Evolutionary conservation across 2,888 invertebrate genomes (phyloP).

Genomic region (Cheilosia urbana): DNA sequence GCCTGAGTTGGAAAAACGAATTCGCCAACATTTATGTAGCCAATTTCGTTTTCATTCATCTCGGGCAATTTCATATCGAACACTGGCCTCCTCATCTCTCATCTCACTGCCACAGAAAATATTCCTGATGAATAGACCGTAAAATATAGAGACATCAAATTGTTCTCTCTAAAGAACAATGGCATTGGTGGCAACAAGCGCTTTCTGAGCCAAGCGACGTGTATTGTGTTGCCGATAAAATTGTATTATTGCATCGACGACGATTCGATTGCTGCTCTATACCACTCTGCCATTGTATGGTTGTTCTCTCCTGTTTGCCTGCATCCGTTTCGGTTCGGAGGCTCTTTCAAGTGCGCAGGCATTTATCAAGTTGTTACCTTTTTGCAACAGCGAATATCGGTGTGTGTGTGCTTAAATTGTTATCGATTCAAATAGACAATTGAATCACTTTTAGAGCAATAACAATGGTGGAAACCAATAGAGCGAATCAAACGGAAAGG

Average conservation of each 20-base stretch:
- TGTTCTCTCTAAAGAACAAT: conserved; percentile 65
- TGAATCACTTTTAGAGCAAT: conserved; percentile 60
- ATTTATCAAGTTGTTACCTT: conserved; percentile 74
- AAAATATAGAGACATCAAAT: conserved; percentile 71
- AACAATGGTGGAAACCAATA: conserved; percentile 45
- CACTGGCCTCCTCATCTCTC: background rate
- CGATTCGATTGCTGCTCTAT: conserved; percentile 60
- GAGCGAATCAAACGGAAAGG: conserved; percentile 1
- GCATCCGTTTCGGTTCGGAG: conserved; percentile 9
- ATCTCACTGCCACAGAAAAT: conserved; percentile 8
- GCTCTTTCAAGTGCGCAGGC: conserved; percentile 52
- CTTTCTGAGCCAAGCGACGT: conserved; percentile 38
- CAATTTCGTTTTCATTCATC: conserved; percentile 5
- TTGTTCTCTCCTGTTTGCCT: background rate
- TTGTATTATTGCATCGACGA: conserved; percentile 51
- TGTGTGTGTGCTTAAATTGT: conserved; percentile 36
- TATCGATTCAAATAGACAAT: conserved; percentile 70
- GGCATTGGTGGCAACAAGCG: conserved; percentile 55
- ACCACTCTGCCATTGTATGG: conserved; percentile 9
- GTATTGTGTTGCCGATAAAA: conserved; percentile 61
- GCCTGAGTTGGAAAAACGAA: no score
- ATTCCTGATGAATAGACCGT: conserved; percentile 39
- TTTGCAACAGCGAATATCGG: conserved; percentile 6
- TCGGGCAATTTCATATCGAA: conserved; percentile 18
- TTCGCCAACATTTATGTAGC: no score